phyloP scores from a whole-genome alignment of 2,888 invertebrate genomes.

The Epinotia brunnichana region DNA sequence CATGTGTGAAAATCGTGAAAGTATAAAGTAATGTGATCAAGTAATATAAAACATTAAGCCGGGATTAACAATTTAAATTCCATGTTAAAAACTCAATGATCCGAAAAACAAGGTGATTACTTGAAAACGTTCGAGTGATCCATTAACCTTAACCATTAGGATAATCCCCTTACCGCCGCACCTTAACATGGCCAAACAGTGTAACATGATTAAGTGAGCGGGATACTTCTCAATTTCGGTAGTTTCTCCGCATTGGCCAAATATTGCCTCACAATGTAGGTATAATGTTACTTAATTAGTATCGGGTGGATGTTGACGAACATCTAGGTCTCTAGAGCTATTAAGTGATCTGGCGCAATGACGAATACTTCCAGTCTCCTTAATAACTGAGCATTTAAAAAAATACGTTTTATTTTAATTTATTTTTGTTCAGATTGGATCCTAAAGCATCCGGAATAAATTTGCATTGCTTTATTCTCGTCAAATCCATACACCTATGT shows the following conservation, averaged over 20 bases:
- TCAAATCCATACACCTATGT: no score
- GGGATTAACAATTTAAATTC: no score
- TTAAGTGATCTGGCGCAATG: not conserved
- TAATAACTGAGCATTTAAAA: not conserved
- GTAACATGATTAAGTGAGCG: conserved; percentile 46
- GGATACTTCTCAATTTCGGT: conserved; percentile 44
- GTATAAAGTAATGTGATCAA: no score
- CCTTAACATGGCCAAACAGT: conserved; percentile 35
- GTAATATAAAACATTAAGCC: no score
- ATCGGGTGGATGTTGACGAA: conserved; percentile 17
- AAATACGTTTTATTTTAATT: not conserved
- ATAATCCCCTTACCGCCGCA: conserved; percentile 27
- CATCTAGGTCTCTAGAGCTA: not conserved
- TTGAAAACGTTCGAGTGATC: not conserved
- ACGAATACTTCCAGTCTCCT: not conserved
- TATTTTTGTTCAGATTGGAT: no score
- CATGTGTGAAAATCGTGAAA: no score
- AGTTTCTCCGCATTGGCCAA: conserved; percentile 44
- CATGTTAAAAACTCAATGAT: not conserved
- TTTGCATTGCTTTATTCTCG: no score
- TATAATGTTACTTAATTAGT: conserved; percentile 35
- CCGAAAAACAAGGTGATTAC: not conserved
- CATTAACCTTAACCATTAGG: conserved; percentile 18
- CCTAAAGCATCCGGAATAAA: no score
- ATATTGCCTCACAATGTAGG: conserved; percentile 36